Evolutionary conservation across 2,113 vertebrate genomes (phyloP).

Genomic region (Callocephalon fimbriatum): DNA sequence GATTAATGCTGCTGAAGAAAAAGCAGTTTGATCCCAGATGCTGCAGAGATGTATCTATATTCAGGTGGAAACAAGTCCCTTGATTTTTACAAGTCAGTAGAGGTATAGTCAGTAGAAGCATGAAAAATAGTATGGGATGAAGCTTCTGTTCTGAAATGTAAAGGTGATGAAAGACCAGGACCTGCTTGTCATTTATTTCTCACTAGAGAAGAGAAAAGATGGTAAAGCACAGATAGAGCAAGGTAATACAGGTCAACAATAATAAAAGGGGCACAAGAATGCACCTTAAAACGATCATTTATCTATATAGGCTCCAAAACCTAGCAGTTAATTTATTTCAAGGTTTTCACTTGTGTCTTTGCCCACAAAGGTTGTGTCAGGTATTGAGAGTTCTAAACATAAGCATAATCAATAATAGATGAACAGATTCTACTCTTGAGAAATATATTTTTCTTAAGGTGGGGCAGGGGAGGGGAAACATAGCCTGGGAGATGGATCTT

Average conservation of each 20-base stretch:
- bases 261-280: neutral
- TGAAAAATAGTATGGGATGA: slow-evolving; percentile 20
- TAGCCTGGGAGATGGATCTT: neutral
- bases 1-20: slow-evolving; percentile 26
- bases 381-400: neutral
- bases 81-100: slow-evolving; percentile 52
- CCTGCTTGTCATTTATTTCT: slow-evolving; percentile 11
- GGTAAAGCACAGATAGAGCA: neutral
- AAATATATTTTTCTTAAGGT: neutral
- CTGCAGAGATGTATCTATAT: neutral
- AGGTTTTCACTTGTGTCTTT: neutral
- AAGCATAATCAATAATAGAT: neutral
- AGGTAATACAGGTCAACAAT: neutral
- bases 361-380: neutral
- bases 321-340: neutral
- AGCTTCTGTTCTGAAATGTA: slow-evolving; percentile 36
- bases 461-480: neutral
- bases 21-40: neutral
- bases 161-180: neutral
- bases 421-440: neutral
- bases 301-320: neutral
- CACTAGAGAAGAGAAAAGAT: neutral
- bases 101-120: neutral
- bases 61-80: neutral
- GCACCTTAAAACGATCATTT: neutral